A percentile compares a stretch with the other conserved stretches of the same genome.
Evolutionary conservation across 2,797 vertebrate species (phyloP).

Genomic region (Poecile montanus): DNA sequence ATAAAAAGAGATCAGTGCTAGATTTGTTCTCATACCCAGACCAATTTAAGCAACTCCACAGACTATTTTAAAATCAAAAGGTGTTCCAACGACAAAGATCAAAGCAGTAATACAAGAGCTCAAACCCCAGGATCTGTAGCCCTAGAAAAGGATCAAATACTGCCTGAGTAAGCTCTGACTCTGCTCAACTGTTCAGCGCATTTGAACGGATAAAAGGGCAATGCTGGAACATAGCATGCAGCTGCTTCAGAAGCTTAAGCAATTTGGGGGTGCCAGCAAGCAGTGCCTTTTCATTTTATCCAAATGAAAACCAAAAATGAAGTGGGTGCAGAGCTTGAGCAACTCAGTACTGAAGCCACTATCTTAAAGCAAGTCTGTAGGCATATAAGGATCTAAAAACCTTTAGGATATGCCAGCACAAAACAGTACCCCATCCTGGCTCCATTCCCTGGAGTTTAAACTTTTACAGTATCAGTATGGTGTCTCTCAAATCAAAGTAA

Average conservation of each 20-base stretch:
- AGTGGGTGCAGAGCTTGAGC: background rate
- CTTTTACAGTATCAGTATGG: background rate
- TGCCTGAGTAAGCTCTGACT: slow-evolving; percentile 38
- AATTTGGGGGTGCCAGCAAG: background rate
- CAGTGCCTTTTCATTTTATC: background rate
- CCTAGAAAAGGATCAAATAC: slow-evolving; percentile 28
- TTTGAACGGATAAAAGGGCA: background rate
- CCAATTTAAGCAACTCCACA: background rate
- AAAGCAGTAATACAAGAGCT: slow-evolving; percentile 14
- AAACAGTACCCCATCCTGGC: background rate
- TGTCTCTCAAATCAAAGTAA: background rate
- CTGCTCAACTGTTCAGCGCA: background rate
- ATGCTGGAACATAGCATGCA: background rate
- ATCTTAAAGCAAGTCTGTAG: background rate
- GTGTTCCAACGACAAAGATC: background rate
- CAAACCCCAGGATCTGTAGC: background rate
- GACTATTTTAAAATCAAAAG: slow-evolving; percentile 39
- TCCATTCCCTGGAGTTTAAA: background rate
- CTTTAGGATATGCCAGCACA: background rate
- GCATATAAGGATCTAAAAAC: background rate
- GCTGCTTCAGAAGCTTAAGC: background rate
- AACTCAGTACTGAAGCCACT: background rate
- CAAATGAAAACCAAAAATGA: background rate
- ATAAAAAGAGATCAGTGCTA: background rate
- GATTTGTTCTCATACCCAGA: background rate